Conservation (phyloP, 2,113 vertebrate genomes). For the Brachyhypopomus occidentalis region DNA sequence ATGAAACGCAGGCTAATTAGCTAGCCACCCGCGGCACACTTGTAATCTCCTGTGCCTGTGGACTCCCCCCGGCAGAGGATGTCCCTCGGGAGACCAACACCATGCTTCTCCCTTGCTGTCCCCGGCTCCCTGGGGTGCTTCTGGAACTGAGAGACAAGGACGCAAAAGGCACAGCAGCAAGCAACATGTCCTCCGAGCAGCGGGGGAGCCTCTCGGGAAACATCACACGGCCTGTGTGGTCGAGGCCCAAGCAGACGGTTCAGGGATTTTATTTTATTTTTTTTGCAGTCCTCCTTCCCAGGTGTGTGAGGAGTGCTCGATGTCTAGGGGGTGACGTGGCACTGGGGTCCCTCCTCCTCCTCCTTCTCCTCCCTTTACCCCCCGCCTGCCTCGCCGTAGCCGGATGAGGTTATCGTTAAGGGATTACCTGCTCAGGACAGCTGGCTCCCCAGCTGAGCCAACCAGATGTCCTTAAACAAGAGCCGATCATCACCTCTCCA, state of each 20-base stretch:
- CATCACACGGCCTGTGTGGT: neutral
- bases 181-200: neutral
- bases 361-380: neutral
- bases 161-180: neutral
- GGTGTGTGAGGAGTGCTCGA: too few relatives aligned
- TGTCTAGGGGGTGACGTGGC: neutral
- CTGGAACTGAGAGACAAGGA: neutral
- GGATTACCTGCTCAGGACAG: constrained; percentile 58
- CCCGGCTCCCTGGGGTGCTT: neutral
- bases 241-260: too few relatives aligned
- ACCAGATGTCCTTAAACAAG: constrained; percentile 56
- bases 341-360: neutral
- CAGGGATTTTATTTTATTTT: too few relatives aligned
- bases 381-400: neutral
- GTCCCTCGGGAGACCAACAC: constrained; percentile 36
- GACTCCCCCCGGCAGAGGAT: neutral
- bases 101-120: neutral
- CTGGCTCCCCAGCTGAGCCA: constrained; percentile 73
- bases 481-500: neutral
- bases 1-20: constrained; percentile 67
- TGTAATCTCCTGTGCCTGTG: constrained; percentile 34
- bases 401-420: constrained; percentile 43
- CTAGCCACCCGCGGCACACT: constrained; percentile 56
- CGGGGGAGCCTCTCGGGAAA: neutral
- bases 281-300: too few relatives aligned